Percentiles rank a stretch among this genome's conserved stretches.
Conservation (phyloP, 35 echinoderm and acorn worm genomes). For the Diadema setosum region DNA sequence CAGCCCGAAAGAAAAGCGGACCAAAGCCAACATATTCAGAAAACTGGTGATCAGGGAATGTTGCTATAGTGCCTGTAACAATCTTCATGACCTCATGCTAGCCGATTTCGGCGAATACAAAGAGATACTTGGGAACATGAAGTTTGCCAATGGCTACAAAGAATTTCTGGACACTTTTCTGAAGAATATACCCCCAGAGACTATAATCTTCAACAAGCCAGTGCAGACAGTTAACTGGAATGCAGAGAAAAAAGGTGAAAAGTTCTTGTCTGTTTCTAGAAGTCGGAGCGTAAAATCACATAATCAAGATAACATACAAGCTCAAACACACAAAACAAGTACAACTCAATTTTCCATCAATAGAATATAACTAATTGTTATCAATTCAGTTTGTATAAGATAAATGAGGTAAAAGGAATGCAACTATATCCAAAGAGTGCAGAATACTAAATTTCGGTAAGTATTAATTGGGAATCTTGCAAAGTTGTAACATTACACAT, state of each 20-base stretch:
- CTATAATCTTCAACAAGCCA: background rate
- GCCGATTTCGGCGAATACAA: conserved; percentile 14
- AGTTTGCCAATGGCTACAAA: background rate
- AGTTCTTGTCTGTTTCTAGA: no score
- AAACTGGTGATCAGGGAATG: background rate
- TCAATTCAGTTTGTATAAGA: no score
- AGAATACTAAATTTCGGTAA: no score
- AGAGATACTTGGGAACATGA: background rate
- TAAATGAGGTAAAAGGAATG: no score
- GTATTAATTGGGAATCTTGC: no score
- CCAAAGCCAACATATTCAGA: conserved; percentile 1
- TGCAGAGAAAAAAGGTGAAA: background rate
- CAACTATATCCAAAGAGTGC: no score
- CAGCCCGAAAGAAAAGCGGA: background rate
- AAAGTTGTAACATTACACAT: no score
- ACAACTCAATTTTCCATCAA: no score
- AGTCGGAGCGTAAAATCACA: no score
- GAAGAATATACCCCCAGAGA: background rate
- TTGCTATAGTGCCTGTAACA: conserved; percentile 16
- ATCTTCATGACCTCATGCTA: conserved; percentile 13
- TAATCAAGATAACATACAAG: no score
- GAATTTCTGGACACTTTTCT: conserved; percentile 1
- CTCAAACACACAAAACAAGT: no score
- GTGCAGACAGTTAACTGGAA: background rate
- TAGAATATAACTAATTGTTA: no score